Evolutionary conservation across 1,140 invertebrate genomes (phyloP), one percentile per base, ranked within the genome.

Genomic region (Drosophila takahashii): DNA sequence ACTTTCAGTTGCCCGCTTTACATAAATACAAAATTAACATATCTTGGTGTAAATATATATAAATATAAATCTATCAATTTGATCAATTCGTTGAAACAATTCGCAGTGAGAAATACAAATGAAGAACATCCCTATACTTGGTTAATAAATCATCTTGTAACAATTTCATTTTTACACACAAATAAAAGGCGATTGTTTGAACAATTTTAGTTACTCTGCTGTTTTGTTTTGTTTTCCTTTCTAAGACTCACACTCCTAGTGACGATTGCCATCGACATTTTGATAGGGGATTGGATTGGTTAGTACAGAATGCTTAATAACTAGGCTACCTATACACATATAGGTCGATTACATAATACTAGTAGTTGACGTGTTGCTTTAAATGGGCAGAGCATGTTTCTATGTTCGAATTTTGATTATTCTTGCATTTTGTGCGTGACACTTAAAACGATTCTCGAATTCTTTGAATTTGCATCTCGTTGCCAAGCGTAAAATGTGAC

Each of bases 311-410:
- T 60, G 44, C 81, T 78, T 86, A 85, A 85, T 16, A 50, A 39
- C 69, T 87, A 87, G 44, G 52, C 59, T 74, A 52, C 22, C 65
- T 86, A 81, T 86, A 86, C 76, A 77, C 76, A 77, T 65, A 83
- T 77, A 87, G 75, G 70, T 87, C 75, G 53, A 73, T 79, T 79
- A 83, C 65, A 83, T 86, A 87, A 87, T 87, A 87, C 84, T 87
- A 85, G 53, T 58, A 79, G 79, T 87, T 71, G 77, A 67, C 60
- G 50, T 71, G 22, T 72, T 62, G 56, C 66, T 74, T 66, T 62
- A 52, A 70, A 54, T 51, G 62, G 51, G 67, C 54, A 76, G 66
- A 75, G 45, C 65, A 71, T 53, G 18, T 72, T 67, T 52, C 29
- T 34, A 51, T 16, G 59, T 51, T 58, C 42, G 50, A 65, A 81